These are phyloP conservation scores for Silurus lanzhouensis DNA, from an alignment of 2,797 vertebrate genomes.

Conservation along the genomic window DNA sequence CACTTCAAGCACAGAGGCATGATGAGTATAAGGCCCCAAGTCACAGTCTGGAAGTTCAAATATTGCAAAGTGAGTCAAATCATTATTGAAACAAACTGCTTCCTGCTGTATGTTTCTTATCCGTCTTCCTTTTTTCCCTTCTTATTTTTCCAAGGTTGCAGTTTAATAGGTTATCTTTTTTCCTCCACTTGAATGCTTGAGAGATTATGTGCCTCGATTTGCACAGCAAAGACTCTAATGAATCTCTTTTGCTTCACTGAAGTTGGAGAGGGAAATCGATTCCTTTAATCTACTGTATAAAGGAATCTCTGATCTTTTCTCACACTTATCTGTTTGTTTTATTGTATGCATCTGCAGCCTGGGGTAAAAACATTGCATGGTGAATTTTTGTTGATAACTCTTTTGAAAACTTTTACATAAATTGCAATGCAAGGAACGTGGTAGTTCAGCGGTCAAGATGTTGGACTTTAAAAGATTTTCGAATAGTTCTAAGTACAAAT, in stretches of 20 bases:
- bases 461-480: too few relatives aligned
- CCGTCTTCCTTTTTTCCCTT: not conserved
- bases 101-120: not conserved
- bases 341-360: not conserved
- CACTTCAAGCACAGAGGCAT: not conserved
- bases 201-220: constrained; percentile 39
- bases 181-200: constrained; percentile 11
- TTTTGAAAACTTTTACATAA: not conserved
- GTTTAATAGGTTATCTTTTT: not conserved
- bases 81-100: not conserved
- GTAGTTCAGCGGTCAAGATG: too few relatives aligned
- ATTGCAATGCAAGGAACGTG: not conserved
- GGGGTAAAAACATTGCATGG: not conserved
- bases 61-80: not conserved
- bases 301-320: constrained; percentile 33
- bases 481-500: too few relatives aligned
- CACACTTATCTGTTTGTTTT: constrained; percentile 4
- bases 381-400: not conserved
- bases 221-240: constrained; percentile 32
- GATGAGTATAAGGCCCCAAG: not conserved
- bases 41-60: not conserved
- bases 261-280: constrained; percentile 49
- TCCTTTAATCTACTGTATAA: not conserved
- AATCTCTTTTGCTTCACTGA: constrained; percentile 38
- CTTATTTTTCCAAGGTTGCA: not conserved